Evolutionary conservation across 2,888 invertebrate species (phyloP).

Genomic region (Drosophila neotestacea): DNA sequence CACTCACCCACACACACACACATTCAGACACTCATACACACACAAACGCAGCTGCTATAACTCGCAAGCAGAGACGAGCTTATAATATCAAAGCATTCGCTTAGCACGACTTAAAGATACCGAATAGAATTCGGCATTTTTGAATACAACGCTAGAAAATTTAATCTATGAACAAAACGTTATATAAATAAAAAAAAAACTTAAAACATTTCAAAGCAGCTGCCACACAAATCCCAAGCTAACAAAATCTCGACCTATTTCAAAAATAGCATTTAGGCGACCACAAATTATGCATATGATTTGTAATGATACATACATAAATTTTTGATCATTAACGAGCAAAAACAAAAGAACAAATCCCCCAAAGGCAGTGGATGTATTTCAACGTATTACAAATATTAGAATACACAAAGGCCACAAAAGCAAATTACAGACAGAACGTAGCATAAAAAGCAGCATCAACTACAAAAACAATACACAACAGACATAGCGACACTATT

Average conservation of each 20-base stretch:
- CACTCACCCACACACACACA: constrained; percentile 18
- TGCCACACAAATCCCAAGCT: constrained; percentile 29
- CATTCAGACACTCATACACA: constrained; percentile 29
- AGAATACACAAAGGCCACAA: constrained; percentile 64
- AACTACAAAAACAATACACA: constrained; percentile 63
- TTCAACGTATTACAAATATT: constrained; percentile 79
- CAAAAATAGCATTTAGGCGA: constrained; percentile 62
- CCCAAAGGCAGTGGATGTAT: constrained; percentile 70
- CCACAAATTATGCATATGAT: constrained; percentile 40
- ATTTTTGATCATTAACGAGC: constrained; percentile 46
- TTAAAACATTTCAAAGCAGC: constrained; percentile 36
- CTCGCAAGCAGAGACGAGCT: constrained; percentile 59
- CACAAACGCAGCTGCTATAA: constrained; percentile 46
- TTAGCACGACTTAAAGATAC: constrained; percentile 60
- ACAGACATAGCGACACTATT: constrained; percentile 77
- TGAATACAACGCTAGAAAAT: constrained; percentile 53
- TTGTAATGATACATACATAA: constrained; percentile 27
- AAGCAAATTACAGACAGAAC: constrained; percentile 38
- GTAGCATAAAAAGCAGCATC: constrained; percentile 45
- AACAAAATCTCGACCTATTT: constrained; percentile 45
- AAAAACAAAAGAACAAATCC: constrained; percentile 35
- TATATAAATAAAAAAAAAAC: constrained; percentile 10
- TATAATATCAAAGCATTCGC: constrained; percentile 67
- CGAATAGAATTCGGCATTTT: constrained; percentile 73
- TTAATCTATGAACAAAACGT: constrained; percentile 24